Percentiles rank a stretch among this genome's conserved stretches.
Conservation (phyloP, 2,888 invertebrate species). For the Meteorus cinctellus region DNA sequence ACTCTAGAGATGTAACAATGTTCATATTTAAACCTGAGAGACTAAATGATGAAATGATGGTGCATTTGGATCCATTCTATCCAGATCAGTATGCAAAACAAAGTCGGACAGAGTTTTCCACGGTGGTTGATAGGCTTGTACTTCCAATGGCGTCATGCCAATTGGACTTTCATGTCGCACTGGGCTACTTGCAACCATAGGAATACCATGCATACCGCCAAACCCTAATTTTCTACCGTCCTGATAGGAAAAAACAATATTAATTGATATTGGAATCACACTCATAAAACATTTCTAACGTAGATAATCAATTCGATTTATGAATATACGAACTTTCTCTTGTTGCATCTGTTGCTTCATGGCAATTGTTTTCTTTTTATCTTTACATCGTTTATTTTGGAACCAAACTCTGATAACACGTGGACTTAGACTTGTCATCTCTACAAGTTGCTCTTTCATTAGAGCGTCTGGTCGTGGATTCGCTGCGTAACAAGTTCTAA, state of each 20-base stretch:
- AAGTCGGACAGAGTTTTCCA: conserved; percentile 98
- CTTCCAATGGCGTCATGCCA: conserved; percentile 91
- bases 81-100: conserved; percentile 94
- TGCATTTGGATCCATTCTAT: conserved; percentile 87
- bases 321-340: conserved; percentile 86
- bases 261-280: background rate
- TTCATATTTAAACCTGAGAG: conserved; percentile 94
- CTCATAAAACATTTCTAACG: background rate
- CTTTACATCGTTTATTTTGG: conserved; percentile 98
- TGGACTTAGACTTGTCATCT: conserved; percentile 98
- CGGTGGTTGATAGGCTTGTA: conserved; percentile 95
- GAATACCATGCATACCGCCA: conserved; percentile 96
- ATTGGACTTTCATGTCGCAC: conserved; percentile 92
- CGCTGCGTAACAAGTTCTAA: conserved; percentile 97
- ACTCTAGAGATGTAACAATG: background rate
- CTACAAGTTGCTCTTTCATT: conserved; percentile 99
- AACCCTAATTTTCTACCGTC: conserved; percentile 95
- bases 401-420: conserved; percentile 99
- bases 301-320: background rate
- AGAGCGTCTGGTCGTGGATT: conserved; percentile 99
- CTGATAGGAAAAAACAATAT: conserved; percentile 73
- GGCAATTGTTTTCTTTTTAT: conserved; percentile 96
- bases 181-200: conserved; percentile 97
- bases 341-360: conserved; percentile 99
- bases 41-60: conserved; percentile 98